Conservation (phyloP, 2,113 vertebrate species). For the Physeter macrocephalus region DNA sequence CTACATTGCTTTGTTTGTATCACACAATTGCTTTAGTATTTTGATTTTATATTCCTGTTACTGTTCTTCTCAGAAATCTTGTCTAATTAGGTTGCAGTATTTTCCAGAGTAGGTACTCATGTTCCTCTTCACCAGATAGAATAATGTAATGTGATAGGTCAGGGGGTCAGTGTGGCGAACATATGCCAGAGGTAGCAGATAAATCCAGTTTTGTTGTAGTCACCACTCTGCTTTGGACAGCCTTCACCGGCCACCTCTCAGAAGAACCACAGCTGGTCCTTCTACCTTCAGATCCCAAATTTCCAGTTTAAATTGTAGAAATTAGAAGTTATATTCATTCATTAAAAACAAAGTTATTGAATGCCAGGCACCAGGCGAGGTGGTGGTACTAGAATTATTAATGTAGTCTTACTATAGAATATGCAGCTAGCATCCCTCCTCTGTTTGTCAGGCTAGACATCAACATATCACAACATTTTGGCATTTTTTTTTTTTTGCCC, state of each 20-base stretch:
- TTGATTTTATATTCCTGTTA: background rate
- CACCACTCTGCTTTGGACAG: background rate
- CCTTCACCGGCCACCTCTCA: background rate
- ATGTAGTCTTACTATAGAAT: background rate
- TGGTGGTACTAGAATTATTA: background rate
- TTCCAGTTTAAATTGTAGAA: slow-evolving; percentile 19
- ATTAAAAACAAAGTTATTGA: background rate
- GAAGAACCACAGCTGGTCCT: background rate
- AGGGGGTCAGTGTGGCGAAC: background rate
- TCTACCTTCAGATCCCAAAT: background rate
- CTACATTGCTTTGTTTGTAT: background rate
- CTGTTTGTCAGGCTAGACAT: background rate
- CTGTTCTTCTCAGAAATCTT: background rate
- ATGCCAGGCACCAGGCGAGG: background rate
- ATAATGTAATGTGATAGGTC: background rate
- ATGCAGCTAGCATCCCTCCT: background rate
- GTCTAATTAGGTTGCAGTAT: background rate
- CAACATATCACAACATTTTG: background rate
- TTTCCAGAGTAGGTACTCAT: background rate
- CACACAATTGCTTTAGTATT: background rate
- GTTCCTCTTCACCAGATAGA: background rate
- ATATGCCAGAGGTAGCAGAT: background rate
- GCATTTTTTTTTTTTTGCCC: slow-evolving; percentile 7
- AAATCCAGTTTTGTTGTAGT: background rate
- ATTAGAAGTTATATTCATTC: background rate